Evolutionary conservation across 1,140 invertebrate species (phyloP), one percentile per base, ranked within the genome.

Genomic region (Drosophila arizonae): DNA sequence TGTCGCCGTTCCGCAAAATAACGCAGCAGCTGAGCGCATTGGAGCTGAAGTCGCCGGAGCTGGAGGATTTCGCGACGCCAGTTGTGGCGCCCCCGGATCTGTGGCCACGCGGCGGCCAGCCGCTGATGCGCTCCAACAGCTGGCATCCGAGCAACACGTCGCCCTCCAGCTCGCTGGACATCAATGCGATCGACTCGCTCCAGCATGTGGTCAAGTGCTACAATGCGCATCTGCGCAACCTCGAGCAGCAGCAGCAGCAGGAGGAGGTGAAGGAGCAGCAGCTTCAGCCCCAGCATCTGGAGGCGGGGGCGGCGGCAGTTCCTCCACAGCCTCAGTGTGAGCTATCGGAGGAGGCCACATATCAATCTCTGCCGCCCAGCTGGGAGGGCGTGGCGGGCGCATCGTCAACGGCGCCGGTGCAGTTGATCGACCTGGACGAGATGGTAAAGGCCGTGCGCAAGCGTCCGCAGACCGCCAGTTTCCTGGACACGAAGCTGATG

Each of bases 1-100:
- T 96, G 36, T 95, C 95, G 1, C 95, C 95, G 0, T 95, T 96
- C 85, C 94, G 95, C 81, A 93, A 95, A 33, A 95, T 96, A 3
- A 96, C 96, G 0, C 95, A 96, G 74, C 95, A 96, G 80, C 85
- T 96, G 0, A 95, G 94, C 46, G 93, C 94, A 43, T 93, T 95
- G 46, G 95, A 96, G 71, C 76, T 95, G 3, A 94, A 94, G 67
- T 95, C 94, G 57, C 95, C 95, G 0, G 95, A 96, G 76, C 92
- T 95, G 54, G 95, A 96, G 71, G 95, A 95, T 77, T 95, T 95
- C 84, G 94, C 94, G 28, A 96, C 93, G 48, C 95, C 93, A 11
- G 95, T 94, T 78, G 95, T 94, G 64, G 94, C 91, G 67, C 93
- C 93, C 57, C 94, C 92, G 33, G 93, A 94, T 76, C 91, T 94